Conservation (phyloP, 2,113 vertebrate genomes). For the Microcebus jonahi region DNA sequence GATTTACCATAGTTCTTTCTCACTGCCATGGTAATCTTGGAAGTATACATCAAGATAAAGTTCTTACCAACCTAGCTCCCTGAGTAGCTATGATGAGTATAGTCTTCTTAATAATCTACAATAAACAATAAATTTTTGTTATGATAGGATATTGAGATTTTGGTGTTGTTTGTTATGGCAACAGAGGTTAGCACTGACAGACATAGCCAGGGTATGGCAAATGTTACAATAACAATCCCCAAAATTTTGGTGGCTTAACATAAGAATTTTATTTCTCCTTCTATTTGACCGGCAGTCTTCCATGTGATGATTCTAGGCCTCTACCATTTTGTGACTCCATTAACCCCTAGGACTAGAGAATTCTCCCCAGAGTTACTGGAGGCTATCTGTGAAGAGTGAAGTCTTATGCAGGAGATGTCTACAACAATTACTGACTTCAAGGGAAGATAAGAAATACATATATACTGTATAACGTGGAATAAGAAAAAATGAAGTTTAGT, state of each 20-base stretch:
- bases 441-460: background rate
- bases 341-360: background rate
- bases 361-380: background rate
- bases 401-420: background rate
- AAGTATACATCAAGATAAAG: background rate
- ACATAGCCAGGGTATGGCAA: background rate
- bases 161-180: background rate
- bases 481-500: background rate
- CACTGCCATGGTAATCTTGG: background rate
- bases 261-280: slow-evolving; percentile 13
- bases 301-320: background rate
- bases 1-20: background rate
- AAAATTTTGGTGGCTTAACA: background rate
- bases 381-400: background rate
- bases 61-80: background rate
- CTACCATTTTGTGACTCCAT: background rate
- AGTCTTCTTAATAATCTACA: background rate
- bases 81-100: background rate
- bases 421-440: background rate
- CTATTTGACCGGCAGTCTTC: background rate
- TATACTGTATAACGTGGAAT: background rate
- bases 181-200: background rate
- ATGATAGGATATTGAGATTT: background rate
- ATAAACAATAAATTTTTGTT: background rate
- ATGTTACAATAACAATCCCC: background rate